Evolutionary conservation across 2,888 invertebrate species (phyloP), one percentile per base, ranked within the genome.

Genomic region (Drosophila nr. perissopoda): DNA sequence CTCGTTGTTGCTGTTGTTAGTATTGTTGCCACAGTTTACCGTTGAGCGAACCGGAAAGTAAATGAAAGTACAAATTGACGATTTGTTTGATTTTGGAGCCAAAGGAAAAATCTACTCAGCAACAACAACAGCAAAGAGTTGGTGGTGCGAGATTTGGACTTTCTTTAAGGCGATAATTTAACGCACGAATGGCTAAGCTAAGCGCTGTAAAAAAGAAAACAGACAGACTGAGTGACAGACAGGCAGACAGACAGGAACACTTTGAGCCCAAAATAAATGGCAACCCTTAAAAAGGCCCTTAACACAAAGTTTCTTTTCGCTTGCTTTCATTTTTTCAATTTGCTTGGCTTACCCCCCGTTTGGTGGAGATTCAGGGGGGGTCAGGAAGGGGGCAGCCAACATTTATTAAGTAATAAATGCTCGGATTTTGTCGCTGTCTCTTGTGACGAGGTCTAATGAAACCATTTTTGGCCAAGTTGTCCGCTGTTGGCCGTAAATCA

Each of bases 61-160:
- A 87, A 83, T 87, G 87, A 87, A 89, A 78, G 85, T 89, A 87
- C 89, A 87, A 83, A 85, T 87, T 87, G 87, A 75, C 82, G 80
- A 87, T 87, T 87, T 89, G 87, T 87, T 89, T 89, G 87, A 87
- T 85, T 89, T 87, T 82, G 82, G 67, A 69, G 69, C 69, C 21
- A 82, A 78, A 72, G 74, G 68, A 67, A 67, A 73, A 78, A 80
- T 57, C 21, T 31, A 29, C 21, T 31, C 18, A 18, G 21, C 21
- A 56, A n/a, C 40, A 56, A 56, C 40, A 57, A 45, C 48, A 49
- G 18, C 18, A n/a, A n/a, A 27, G 38, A n/a, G 27, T 36, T 36
- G 25, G 7, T 27, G 2, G 38, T n/a, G 7, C 3, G n/a, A 25
- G 10, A 34, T 53, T 53, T 38, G 61, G 59, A 34, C 21, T 40